Evolutionary conservation across 1,140 invertebrate species (phyloP), one percentile per base, ranked within the genome.

Genomic region (Musca vetustissima): DNA sequence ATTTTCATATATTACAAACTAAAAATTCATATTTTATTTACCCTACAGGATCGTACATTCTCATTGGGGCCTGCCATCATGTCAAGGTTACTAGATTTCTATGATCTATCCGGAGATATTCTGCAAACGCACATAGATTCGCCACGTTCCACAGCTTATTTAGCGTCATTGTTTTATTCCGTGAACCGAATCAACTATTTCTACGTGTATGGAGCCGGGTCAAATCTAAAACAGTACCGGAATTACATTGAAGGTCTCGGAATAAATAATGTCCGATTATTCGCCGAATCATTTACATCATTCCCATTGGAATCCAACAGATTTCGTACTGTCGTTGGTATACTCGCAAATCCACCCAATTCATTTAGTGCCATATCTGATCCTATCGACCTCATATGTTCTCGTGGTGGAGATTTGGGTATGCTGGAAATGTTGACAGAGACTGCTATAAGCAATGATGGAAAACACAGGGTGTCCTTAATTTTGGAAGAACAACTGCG

Each of bases 111-210:
- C 24, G 91, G 91, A 4, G 89, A 88, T n/a, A 89, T 93, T 0
- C 85, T 91, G 0, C 87, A 92, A 73, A 92, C 91, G 0, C 91
- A 93, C 74, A 86, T 90, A 0, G 87, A 89, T 0, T 91, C 91
- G 0, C 91, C 91, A 0, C 84, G 90, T 7, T 89, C 91, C 28
- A 90, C 89, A 0, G 91, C 89, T 1, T 93, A 93, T 74, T 74
- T 93, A 8, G 90, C 90, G 0, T 87, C 86, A 0, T 83, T 92
- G n/a, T 81, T 92, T 21, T 77, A 83, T 11, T 86, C 88, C 47
- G 86, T 89, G n/a, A 85, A 86, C 55, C 84, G 86, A 22, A 85
- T 87, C 13, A 87, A 87, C 7, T 84, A 83, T 72, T 81, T 90
- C 6, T 77, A 88, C 55, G 87, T 85, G 0, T 90, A 89, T 71